These are phyloP conservation scores for Leptinotarsa tumamoca DNA, from an alignment of 2,888 invertebrate species.

Conservation along the genomic window DNA sequence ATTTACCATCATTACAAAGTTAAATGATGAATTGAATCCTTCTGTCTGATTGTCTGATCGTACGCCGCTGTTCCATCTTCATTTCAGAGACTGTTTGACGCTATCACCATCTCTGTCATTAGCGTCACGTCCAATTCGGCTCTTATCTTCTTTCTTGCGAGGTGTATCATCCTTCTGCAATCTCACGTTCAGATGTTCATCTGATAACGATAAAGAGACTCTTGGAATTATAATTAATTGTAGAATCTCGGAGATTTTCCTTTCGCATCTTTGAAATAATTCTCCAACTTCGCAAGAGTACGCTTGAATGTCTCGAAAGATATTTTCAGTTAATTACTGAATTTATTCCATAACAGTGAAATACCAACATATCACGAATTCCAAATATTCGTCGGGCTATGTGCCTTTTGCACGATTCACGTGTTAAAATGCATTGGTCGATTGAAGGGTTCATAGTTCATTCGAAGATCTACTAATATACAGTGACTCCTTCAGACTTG, in stretches of 20 bases:
- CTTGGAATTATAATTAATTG: constrained; percentile 41
- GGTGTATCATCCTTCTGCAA: constrained; percentile 35
- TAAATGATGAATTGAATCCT: too few species aligned
- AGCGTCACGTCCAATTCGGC: constrained; percentile 36
- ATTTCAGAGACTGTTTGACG: constrained; percentile 29
- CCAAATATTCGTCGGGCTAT: constrained; percentile 26
- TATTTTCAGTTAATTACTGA: constrained; percentile 32
- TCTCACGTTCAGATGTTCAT: constrained; percentile 38
- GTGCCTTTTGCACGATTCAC: constrained; percentile 25
- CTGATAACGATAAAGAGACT: constrained; percentile 36
- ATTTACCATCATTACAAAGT: too few species aligned
- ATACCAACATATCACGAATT: constrained; percentile 22
- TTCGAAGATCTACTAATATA: too few species aligned
- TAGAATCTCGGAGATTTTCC: constrained; percentile 31
- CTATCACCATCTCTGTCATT: constrained; percentile 34
- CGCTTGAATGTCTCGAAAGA: constrained; percentile 21
- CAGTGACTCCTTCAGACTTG: too few species aligned
- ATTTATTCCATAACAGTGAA: constrained; percentile 30
- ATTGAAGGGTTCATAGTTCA: constrained; percentile 15
- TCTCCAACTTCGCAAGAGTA: constrained; percentile 24
- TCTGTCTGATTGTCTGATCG: neutral
- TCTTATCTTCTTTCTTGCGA: constrained; percentile 40
- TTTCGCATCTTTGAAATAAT: constrained; percentile 34
- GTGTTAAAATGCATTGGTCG: constrained; percentile 21
- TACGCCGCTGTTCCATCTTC: constrained; percentile 22